Evolutionary conservation across 1,140 invertebrate genomes (phyloP), one percentile per base, ranked within the genome.

Genomic region (Bombus affinis): DNA sequence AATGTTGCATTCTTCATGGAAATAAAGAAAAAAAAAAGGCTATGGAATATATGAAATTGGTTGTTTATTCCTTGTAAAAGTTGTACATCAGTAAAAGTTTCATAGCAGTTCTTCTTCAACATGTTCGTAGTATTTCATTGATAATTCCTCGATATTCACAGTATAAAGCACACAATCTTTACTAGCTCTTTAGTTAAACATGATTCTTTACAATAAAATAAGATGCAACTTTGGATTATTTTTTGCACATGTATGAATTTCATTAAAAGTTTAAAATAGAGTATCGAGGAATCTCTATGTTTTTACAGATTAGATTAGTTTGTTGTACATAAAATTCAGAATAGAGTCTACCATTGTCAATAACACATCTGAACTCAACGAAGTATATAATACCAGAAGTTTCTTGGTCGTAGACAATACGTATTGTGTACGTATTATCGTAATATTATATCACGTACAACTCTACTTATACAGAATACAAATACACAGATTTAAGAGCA

Each of bases 61-160:
- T 90, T 89, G 89, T 90, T 89, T 90, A 89, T 90, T 90, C 65
- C 47, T 89, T 89, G 85, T 87, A 73, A 89, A 90, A 86, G 59
- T 89, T 89, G 85, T 88, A 89, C 88, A 84, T 87, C 75, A 86
- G 79, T 89, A 89, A 88, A 81, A 85, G 79, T 89, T 85, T 89
- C 66, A 70, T 87, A 77, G 86, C 73, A 81, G 86, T 77, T 76
- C 76, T 70, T 76, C 74, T 68, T 89, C 73, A 81, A 89, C 79
- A 86, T 79, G 88, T 84, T 89, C 68, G 81, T 85, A 86, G 44
- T 89, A 89, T 81, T 65, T 79, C 73, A 89, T 87, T 85, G 86
- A 87, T 87, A 78, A 86, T 80, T 81, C 86, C 86, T 81, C 85
- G 80, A 87, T 85, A 89, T 72, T 66, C 76, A 42, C 71, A 73